Conservation (phyloP, 2,888 invertebrate species). For the Lumbricus terrestris region DNA sequence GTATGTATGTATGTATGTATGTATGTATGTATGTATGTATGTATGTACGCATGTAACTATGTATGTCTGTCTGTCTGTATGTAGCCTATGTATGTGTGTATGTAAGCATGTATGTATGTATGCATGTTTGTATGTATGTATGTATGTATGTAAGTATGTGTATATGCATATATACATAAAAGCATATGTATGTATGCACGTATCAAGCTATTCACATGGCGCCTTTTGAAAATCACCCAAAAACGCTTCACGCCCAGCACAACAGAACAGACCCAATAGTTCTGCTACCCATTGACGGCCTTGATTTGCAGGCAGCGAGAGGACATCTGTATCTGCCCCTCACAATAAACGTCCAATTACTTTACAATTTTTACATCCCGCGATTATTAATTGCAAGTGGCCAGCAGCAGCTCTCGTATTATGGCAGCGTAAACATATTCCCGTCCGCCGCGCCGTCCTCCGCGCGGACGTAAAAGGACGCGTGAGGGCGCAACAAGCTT, state of each 20-base stretch:
- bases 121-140: neutral
- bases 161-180: too few relatives aligned
- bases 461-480: neutral
- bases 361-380: neutral
- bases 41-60: too few relatives aligned
- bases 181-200: too few relatives aligned
- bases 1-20: too few relatives aligned
- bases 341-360: constrained; percentile 3
- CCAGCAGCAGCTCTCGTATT: neutral
- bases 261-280: neutral
- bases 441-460: neutral
- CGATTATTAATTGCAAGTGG: neutral
- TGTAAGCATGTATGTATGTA: neutral
- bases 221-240: neutral
- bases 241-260: neutral
- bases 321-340: neutral
- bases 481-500: neutral
- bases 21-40: too few relatives aligned
- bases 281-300: neutral
- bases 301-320: neutral
- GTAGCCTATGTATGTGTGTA: neutral
- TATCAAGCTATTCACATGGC: too few relatives aligned
- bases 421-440: neutral
- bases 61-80: too few relatives aligned
- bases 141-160: neutral